A percentile compares a stretch with the other conserved stretches of the same genome.
These are phyloP conservation scores for Molanna angustata DNA, from an alignment of 2,888 invertebrate genomes.

Conservation along the genomic window DNA sequence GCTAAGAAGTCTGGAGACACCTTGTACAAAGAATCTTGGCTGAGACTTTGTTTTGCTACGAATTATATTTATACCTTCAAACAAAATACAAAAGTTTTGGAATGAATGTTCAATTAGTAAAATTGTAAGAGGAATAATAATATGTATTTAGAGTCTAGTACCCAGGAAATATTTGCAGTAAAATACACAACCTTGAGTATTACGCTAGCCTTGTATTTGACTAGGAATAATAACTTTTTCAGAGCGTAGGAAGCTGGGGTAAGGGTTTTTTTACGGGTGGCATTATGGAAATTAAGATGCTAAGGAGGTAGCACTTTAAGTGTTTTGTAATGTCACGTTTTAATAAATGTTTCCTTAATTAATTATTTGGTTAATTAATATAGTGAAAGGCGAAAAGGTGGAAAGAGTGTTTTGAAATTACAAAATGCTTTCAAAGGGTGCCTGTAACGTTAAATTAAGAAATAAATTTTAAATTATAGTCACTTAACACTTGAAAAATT, in stretches of 20 bases:
- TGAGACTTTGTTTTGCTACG: not conserved
- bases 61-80: not conserved
- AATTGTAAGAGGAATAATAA: not conserved
- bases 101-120: not conserved
- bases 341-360: conserved; percentile 31
- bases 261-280: conserved; percentile 30
- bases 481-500: not conserved
- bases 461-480: conserved; percentile 15
- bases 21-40: not conserved
- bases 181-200: conserved; percentile 23
- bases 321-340: conserved; percentile 34
- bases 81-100: not conserved
- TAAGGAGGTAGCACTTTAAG: conserved; percentile 29
- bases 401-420: conserved; percentile 20
- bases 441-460: conserved; percentile 16
- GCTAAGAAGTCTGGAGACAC: not conserved
- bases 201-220: conserved; percentile 22
- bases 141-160: conserved; percentile 1
- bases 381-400: conserved; percentile 16
- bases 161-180: conserved; percentile 26
- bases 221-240: conserved; percentile 30
- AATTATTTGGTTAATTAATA: conserved; percentile 27
- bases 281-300: conserved; percentile 34
- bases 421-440: conserved; percentile 25
- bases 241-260: conserved; percentile 23